Conservation (phyloP, 2,888 invertebrate genomes). For the Drosophila emarginata region DNA sequence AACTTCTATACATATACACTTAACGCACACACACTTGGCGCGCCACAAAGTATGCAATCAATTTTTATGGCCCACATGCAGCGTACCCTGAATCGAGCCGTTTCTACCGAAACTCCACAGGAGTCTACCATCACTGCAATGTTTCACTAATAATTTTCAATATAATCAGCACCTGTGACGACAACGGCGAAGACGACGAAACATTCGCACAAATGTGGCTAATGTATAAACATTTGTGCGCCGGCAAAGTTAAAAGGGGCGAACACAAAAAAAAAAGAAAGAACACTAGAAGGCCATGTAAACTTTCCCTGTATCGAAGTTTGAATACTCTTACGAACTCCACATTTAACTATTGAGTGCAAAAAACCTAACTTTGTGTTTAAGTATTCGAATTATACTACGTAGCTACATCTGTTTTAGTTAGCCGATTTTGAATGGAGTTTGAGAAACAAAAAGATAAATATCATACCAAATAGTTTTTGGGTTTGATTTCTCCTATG, state of each 20-base stretch:
- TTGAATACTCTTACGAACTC: too few species aligned
- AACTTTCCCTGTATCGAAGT: too few species aligned
- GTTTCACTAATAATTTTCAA: slow-evolving; percentile 73
- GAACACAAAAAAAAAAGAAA: not conserved
- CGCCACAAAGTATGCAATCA: slow-evolving; percentile 71
- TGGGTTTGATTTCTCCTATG: too few species aligned
- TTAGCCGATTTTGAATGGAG: too few species aligned
- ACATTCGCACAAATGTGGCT: slow-evolving; percentile 70
- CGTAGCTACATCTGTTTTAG: too few species aligned
- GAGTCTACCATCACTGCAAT: slow-evolving; percentile 52
- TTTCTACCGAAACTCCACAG: slow-evolving; percentile 19
- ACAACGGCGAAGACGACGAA: slow-evolving; percentile 28
- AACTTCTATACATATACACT: not conserved
- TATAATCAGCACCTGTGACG: slow-evolving; percentile 76
- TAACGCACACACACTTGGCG: slow-evolving; percentile 58
- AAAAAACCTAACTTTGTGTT: too few species aligned
- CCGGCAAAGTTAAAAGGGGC: slow-evolving; percentile 28
- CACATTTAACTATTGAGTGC: too few species aligned
- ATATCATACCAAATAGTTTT: too few species aligned
- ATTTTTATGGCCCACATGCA: slow-evolving; percentile 70
- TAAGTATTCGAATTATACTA: too few species aligned
- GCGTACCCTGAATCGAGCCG: slow-evolving; percentile 24
- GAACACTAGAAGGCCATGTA: too few species aligned
- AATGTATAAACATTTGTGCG: slow-evolving; percentile 72
- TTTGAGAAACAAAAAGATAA: too few species aligned